phyloP scores from a whole-genome alignment of 2,888 invertebrate genomes.

The Amphipoea lucens region DNA sequence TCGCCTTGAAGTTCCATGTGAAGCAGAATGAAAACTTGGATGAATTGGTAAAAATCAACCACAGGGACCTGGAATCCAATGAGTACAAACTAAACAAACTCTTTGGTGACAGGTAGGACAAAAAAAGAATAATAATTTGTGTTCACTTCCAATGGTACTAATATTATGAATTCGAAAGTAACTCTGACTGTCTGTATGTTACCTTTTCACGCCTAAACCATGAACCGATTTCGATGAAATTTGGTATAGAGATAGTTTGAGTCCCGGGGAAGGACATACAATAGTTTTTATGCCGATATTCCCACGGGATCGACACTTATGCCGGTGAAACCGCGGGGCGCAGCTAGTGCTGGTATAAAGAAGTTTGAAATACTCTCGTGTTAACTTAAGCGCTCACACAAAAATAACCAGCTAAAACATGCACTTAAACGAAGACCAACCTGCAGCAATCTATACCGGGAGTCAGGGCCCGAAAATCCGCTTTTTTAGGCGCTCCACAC shows the following conservation, averaged over 20 bases:
- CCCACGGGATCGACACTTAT: too few relatives aligned
- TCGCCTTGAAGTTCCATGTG: conserved; percentile 72
- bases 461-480: too few relatives aligned
- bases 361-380: background rate
- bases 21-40: conserved; percentile 56
- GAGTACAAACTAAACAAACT: conserved; percentile 80
- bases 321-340: too few relatives aligned
- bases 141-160: background rate
- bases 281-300: too few relatives aligned
- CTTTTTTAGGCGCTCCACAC: background rate
- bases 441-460: too few relatives aligned
- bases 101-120: conserved; percentile 74
- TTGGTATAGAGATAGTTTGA: too few relatives aligned
- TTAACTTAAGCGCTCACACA: background rate
- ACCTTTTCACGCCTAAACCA: too few relatives aligned
- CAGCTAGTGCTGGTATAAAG: background rate
- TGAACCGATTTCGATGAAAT: too few relatives aligned
- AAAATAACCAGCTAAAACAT: background rate
- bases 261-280: too few relatives aligned
- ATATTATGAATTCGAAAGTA: too few relatives aligned
- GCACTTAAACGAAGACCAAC: background rate
- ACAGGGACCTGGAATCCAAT: conserved; percentile 64
- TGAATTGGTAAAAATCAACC: conserved; percentile 71
- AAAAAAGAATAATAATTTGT: background rate
- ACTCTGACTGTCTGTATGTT: too few relatives aligned